These are phyloP conservation scores for Eristalis arbustorum DNA, from an alignment of 2,888 invertebrate genomes.

Conservation along the genomic window DNA sequence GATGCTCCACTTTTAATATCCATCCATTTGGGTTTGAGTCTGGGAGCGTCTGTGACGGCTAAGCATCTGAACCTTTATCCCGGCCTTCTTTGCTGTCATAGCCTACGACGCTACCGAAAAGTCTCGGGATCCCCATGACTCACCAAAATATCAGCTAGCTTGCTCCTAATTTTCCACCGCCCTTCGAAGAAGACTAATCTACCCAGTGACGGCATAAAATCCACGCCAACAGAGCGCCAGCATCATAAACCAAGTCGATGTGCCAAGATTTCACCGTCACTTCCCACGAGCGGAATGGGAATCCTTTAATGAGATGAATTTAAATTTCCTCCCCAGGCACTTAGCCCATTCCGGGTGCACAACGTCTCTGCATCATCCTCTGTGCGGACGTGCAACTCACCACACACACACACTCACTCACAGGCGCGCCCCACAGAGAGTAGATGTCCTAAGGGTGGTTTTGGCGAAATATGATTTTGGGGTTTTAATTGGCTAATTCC, in stretches of 20 bases:
- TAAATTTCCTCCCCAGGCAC: background rate
- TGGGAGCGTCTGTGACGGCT: too few species aligned
- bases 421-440: too few species aligned
- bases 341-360: background rate
- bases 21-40: too few species aligned
- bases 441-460: constrained; percentile 1
- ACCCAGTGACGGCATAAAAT: background rate
- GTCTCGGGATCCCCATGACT: too few species aligned
- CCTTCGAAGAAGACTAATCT: too few species aligned
- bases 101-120: too few species aligned
- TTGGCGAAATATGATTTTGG: constrained; percentile 20
- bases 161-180: too few species aligned
- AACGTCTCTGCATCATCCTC: background rate
- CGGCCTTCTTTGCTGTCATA: too few species aligned
- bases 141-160: too few species aligned
- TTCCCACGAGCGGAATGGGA: background rate
- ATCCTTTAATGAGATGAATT: constrained; percentile 2
- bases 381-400: background rate
- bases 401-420: too few species aligned
- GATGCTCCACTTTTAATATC: too few species aligned
- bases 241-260: background rate
- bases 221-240: background rate
- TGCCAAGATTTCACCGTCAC: background rate
- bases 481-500: constrained; percentile 45
- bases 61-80: too few species aligned